Base-by-base conservation (phyloP, 2,888 invertebrate species). In the Hoplodrina blanda region DNA sequence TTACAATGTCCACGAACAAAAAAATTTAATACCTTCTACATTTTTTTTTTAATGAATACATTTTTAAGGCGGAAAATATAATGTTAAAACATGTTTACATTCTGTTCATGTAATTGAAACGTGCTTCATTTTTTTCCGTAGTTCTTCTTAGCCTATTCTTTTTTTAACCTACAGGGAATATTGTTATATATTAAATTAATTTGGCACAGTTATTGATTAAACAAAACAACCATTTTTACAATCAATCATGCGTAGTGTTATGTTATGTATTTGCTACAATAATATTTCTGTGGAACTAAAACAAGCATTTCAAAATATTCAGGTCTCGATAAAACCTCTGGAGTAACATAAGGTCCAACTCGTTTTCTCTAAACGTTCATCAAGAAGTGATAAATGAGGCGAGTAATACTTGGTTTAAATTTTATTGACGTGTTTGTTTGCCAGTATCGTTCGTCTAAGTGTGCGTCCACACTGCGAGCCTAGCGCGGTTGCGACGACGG, bases 351-450 rank as follows among this genome's bases (percentile, higher is more conserved):
- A 49, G 54, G 62, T 69, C 54, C 46, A 52, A 57, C 6, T 41
- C 41, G 56, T 75, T 63, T 19, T 56, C 54, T 54, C 37, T 50
- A 60, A 41, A 62, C 50, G 44, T 30, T 62, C 25, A 49, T 65
- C 78, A 71, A 46, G 69, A 63, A 81, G 60, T 71, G 17, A 82
- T 62, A 72, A 74, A 80, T 67, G 19, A 53, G 56, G 52, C 52
- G 33, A 56, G 46, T 30, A 19, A 50, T 15, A 53, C 41, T 60
- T n/a, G 60, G 62, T 62, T 65, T 50, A 62, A 64, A 76, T 70
- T 44, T 66, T 64, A 71, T 60, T 56, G 60, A 53, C 59, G 61
- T 59, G 62, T 66, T 74, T 59, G n/a, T 72, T 68, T 67, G 69
- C 72, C 59, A 73, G 56, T 72, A 64, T 70, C 64, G 10, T 61